A percentile compares a stretch with the other conserved stretches of the same genome.
Evolutionary conservation across 2,797 vertebrate species (phyloP).

Genomic region (Phylloscopus collybita): DNA sequence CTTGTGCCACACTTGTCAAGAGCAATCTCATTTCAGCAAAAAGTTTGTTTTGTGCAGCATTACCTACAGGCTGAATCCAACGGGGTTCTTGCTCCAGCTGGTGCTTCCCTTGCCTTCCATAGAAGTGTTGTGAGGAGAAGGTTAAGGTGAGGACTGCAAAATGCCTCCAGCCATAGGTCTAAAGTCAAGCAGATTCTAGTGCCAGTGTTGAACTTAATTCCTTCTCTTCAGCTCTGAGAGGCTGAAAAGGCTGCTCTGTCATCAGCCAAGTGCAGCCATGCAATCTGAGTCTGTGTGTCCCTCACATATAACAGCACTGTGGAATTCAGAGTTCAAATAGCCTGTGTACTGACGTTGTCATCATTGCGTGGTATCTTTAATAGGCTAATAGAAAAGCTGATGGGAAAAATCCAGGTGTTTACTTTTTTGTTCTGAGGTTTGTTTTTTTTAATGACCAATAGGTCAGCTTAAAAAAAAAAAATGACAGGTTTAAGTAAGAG

Average conservation of each 20-base stretch:
- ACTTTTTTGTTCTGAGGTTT: not conserved
- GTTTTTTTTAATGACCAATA: not conserved
- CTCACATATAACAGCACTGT: not conserved
- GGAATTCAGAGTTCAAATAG: not conserved
- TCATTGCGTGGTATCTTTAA: not conserved
- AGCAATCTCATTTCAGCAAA: not conserved
- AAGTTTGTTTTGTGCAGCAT: fast-evolving
- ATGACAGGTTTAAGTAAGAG: not conserved
- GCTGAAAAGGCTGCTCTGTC: not conserved
- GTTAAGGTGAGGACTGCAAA: not conserved
- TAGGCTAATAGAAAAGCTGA: not conserved
- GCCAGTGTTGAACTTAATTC: not conserved
- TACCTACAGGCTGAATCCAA: not conserved
- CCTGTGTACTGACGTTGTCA: not conserved
- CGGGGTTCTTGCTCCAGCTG: not conserved
- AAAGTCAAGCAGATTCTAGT: not conserved
- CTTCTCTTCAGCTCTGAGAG: not conserved
- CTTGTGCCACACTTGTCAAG: not conserved
- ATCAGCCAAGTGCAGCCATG: not conserved
- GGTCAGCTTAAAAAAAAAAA: not conserved
- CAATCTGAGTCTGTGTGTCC: not conserved
- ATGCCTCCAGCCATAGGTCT: not conserved
- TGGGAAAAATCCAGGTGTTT: not conserved
- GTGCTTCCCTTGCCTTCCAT: not conserved
- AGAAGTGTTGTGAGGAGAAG: not conserved